Conservation (phyloP, 2,113 vertebrate species). For the Percina caprodes region DNA sequence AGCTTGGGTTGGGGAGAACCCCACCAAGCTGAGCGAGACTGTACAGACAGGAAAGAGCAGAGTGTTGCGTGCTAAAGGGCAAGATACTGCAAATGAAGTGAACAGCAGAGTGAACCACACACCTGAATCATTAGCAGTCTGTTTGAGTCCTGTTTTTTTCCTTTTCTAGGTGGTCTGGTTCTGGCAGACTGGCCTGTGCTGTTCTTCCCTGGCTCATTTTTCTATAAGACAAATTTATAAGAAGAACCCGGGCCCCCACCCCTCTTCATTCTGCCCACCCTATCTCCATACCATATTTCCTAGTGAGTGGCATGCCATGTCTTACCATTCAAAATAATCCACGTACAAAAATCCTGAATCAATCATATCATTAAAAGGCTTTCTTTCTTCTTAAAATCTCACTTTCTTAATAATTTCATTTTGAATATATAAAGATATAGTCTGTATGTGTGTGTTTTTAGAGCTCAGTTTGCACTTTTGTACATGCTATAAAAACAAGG, state of each 20-base stretch:
- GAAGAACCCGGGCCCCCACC: conserved; percentile 6
- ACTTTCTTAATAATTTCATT: conserved; percentile 70
- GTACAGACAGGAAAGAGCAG: conserved; percentile 48
- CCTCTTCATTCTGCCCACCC: conserved; percentile 7
- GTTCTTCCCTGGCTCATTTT: conserved; percentile 35
- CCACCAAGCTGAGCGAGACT: conserved; percentile 42
- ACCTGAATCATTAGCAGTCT: conserved; percentile 54
- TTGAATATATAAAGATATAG: conserved; percentile 82
- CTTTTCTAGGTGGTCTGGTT: conserved; percentile 27
- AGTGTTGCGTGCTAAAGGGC: conserved; percentile 40
- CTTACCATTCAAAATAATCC: conserved; percentile 45
- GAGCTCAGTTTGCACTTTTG: conserved; percentile 75
- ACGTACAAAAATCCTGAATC: conserved; percentile 68
- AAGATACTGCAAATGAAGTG: conserved; percentile 45
- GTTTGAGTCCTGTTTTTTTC: conserved; percentile 5
- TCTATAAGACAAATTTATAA: conserved; percentile 63
- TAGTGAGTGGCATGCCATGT: conserved; percentile 20
- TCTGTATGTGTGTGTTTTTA: conserved; percentile 74
- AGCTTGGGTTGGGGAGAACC: conserved; percentile 33
- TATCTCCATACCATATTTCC: not conserved
- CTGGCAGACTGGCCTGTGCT: conserved; percentile 41
- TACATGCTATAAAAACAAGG: conserved; percentile 85
- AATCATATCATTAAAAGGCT: conserved; percentile 76
- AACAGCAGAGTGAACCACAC: conserved; percentile 48
- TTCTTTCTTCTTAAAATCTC: conserved; percentile 71